Base-by-base conservation (phyloP, 2,113 vertebrate genomes). In the Tylochromis polylepis region DNA sequence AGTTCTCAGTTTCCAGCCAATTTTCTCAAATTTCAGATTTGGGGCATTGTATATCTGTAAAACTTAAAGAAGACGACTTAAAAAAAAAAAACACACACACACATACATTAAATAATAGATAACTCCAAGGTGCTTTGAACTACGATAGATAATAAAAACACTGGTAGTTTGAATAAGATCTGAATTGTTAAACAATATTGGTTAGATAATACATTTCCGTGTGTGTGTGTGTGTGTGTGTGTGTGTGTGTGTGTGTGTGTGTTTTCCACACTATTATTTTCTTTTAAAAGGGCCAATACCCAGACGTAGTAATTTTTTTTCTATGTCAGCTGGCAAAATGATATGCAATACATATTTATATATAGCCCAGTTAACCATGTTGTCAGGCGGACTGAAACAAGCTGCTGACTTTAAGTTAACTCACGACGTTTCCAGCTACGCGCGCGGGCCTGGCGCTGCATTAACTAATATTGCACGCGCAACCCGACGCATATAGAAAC, bases 401-500 rank as follows among this genome's bases (percentile, higher is more conserved):
- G 60, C 60, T 38, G 4, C 38, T 4, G 55, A 1, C 36, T 41
- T 31, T 58, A 78, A 77, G 14, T 88, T 29, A 16, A 67, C 59
- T 75, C 46, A 27, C 24, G 46, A 81, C 87, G 59, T 77, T 22
- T 53, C 49, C 24, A 29, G 38, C 16, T 46, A 84, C 3, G 86
- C 67, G 51, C 86, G 86, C n/a, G 85, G 90, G 77, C 91, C 91
- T 87, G 5, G 65, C 36, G 22, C 53, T 43, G 59, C 70, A 51
- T 70, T 81, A 79, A 38, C 78, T 77, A 77, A 81, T 72, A 51
- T 70, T 53, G 80, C 86, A 72, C 67, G 85, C 82, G 79, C 62
- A 83, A 78, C 1, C 24, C 14, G 16, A 22, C 41, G 8, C 65
- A 20, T 36, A 29, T 24, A 62, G 8, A 53, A 80, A 62, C 22